Conservation (phyloP, 64 coral and sea anemone genomes). For the Montipora efflorescens region DNA sequence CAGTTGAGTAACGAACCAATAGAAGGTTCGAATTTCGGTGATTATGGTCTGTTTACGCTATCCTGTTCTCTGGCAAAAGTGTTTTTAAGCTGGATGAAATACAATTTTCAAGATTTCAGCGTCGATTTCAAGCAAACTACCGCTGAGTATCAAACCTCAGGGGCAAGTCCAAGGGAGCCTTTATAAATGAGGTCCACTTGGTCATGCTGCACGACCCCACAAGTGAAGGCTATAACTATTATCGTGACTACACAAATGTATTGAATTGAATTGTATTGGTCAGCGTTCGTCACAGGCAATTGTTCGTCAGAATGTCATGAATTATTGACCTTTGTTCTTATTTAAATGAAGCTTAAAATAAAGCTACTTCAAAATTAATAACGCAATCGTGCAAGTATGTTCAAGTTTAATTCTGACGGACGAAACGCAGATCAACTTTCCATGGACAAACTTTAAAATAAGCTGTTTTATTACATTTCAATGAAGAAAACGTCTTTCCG, state of each 20-base stretch:
- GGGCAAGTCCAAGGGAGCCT: too few relatives aligned
- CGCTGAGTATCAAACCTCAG: too few relatives aligned
- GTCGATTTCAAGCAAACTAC: too few relatives aligned
- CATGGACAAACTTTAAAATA: too few relatives aligned
- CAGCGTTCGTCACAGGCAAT: background rate
- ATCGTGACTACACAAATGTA: too few relatives aligned
- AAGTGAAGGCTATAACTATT: too few relatives aligned
- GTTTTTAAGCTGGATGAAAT: background rate
- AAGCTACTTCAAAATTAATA: background rate
- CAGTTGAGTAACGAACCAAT: background rate
- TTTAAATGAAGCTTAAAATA: too few relatives aligned
- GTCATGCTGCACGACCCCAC: too few relatives aligned
- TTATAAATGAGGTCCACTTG: too few relatives aligned
- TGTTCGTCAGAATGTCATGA: background rate
- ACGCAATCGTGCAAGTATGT: background rate
- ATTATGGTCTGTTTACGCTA: background rate
- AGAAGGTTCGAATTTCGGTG: background rate
- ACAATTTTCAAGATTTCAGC: background rate
- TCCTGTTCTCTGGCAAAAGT: background rate
- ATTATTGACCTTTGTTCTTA: constrained; percentile 26
- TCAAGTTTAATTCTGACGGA: background rate
- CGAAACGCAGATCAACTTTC: background rate
- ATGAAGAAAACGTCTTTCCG: too few relatives aligned
- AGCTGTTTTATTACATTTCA: background rate
- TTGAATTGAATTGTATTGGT: background rate